phyloP scores from a whole-genome alignment of 2,888 invertebrate genomes.

The Pyrrhosoma nymphula region DNA sequence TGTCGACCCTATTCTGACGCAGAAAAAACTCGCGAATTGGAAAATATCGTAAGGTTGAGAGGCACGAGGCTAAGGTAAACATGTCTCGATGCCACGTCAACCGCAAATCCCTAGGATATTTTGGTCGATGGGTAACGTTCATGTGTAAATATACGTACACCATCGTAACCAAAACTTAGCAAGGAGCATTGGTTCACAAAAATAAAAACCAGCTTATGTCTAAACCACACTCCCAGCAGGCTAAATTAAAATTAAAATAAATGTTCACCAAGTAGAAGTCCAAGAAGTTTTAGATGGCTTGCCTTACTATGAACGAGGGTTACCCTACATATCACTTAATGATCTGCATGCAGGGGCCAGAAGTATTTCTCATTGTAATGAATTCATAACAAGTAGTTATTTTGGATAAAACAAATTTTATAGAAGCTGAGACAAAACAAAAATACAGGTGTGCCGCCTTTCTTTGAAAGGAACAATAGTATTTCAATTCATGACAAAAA shows the following conservation, averaged over 20 bases:
- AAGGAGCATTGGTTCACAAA: background rate
- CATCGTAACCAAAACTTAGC: background rate
- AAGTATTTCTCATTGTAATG: background rate
- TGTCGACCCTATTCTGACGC: background rate
- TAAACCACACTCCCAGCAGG: background rate
- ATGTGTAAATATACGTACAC: background rate
- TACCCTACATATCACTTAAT: background rate
- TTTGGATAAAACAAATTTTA: constrained; percentile 66
- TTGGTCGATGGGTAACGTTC: constrained; percentile 19
- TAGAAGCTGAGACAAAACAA: constrained; percentile 65
- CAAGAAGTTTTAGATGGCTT: background rate
- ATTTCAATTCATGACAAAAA: constrained; percentile 57
- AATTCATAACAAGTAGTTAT: constrained; percentile 51
- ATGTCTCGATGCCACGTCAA: constrained; percentile 53
- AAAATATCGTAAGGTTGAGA: background rate
- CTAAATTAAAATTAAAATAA: background rate
- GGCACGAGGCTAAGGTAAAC: constrained; percentile 33
- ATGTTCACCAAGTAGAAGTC: background rate
- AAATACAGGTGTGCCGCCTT: constrained; percentile 60
- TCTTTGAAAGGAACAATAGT: constrained; percentile 65
- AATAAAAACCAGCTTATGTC: background rate
- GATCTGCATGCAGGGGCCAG: background rate
- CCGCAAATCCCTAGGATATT: background rate
- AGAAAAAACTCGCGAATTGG: background rate
- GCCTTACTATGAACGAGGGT: background rate